Conservation (phyloP, 2,888 invertebrate genomes). For the Acanthococcus lagerstroemiae region DNA sequence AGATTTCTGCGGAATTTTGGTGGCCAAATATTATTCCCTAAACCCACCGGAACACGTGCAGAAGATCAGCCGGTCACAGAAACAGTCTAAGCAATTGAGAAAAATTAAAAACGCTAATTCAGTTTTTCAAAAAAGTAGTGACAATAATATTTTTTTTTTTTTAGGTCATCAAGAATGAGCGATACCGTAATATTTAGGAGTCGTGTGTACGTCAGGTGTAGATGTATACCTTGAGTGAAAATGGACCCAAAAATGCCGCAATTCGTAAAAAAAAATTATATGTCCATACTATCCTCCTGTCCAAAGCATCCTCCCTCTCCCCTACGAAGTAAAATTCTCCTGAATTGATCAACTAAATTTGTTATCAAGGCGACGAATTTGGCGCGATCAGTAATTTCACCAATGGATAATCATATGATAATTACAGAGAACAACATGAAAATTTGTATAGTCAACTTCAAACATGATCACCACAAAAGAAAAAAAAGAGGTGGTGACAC, state of each 20-base stretch:
- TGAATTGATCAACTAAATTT: too few species aligned
- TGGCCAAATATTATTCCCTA: too few species aligned
- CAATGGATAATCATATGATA: too few species aligned
- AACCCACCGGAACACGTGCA: too few species aligned
- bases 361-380: too few species aligned
- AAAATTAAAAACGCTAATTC: background rate
- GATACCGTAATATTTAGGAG: background rate
- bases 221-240: background rate
- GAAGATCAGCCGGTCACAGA: background rate
- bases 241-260: background rate
- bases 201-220: background rate
- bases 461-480: too few species aligned
- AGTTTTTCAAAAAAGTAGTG: background rate
- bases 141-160: background rate
- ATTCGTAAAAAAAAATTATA: background rate
- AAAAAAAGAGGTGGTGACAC: too few species aligned
- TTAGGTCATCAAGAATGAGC: background rate
- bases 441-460: too few species aligned
- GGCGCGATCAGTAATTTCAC: too few species aligned
- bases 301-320: background rate
- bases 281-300: slow-evolving; percentile 14
- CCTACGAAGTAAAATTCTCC: too few species aligned
- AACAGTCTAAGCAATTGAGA: background rate
- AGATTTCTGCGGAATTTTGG: too few species aligned
- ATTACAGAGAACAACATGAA: too few species aligned